Base-by-base conservation (phyloP, 2,797 vertebrate species). In the Kryptopterus vitreolus region DNA sequence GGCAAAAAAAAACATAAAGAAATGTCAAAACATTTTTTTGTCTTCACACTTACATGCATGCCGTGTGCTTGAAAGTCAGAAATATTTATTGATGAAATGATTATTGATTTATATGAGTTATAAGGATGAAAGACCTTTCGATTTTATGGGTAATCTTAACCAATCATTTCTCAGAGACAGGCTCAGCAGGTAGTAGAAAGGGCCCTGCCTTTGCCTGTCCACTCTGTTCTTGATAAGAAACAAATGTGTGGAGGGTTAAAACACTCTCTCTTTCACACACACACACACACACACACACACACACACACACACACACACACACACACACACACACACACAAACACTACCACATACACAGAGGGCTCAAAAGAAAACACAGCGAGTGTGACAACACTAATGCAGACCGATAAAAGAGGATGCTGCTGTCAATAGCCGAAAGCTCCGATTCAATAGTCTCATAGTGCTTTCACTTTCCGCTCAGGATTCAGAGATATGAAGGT, bases 171-270 rank as follows among this genome's bases (percentile, higher is more conserved):
- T 79, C 43, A 80, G 29, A 82, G 48, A 71, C 81, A 65, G 26
- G 22, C 71, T 61, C 81, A 78, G 82, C 74, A 78, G 76, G 79
- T 76, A 73, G 65, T 55, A 71, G 29, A 69, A 26, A 70, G 57
- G 62, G 35, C 31, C 48, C 22, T 63, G 29, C 29, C 11, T 43
- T 89, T 85, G 82, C 65, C 35, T 83, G 58, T 75, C 52, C 29
- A 83, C 79, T 82, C 83, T 78, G 86, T 88, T 88, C 77, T 85
- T 83, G 76, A 84, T 86, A 81, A 83, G 70, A 71, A 73, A 20
- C n/a, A 80, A 84, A 79, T 57, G 75, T 57, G 8, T 63, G 46
- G 11, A 46, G n/a, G 68, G 18, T 38, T 59, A 6, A 63, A 71
- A 70, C 62, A 82, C 82, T 69, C 55, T 80, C 76, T 75, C 76